phyloP scores from a whole-genome alignment of 1,140 invertebrate species.

The Drosophila pachea region DNA sequence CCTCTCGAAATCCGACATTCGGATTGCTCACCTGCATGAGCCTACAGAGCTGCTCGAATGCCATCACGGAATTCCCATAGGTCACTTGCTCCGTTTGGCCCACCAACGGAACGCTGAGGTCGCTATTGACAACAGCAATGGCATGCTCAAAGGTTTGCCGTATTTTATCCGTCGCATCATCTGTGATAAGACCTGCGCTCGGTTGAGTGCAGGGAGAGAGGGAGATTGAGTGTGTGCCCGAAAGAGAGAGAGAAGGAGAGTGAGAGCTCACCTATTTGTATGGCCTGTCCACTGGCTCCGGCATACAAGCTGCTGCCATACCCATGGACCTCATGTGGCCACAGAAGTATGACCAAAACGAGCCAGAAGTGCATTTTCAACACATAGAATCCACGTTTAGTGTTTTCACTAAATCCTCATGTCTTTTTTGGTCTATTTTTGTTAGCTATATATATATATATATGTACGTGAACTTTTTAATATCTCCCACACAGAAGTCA shows the following conservation, averaged over 20 bases:
- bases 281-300: conserved; percentile 35
- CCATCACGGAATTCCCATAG: conserved; percentile 77
- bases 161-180: conserved; percentile 57
- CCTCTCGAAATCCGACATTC: conserved; percentile 24
- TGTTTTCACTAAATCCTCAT: conserved; percentile 11
- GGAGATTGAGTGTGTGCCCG: neutral
- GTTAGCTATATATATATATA: conserved; percentile 28
- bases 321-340: conserved; percentile 29
- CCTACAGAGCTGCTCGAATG: conserved; percentile 74
- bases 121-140: conserved; percentile 65
- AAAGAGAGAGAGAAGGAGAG: neutral
- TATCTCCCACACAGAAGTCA: conserved; percentile 31
- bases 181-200: conserved; percentile 64
- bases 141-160: conserved; percentile 68
- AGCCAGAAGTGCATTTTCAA: conserved; percentile 44
- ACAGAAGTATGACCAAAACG: conserved; percentile 33
- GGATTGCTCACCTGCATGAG: conserved; percentile 71
- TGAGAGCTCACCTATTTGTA: conserved; percentile 59
- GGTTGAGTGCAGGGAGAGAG: conserved; percentile 33
- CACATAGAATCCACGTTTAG: neutral
- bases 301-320: conserved; percentile 46
- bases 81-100: conserved; percentile 51
- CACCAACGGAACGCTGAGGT: conserved; percentile 58
- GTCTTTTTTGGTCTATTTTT: conserved; percentile 22
- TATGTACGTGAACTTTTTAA: conserved; percentile 19